These are phyloP conservation scores for Nematolebias whitei DNA, from an alignment of 2,113 vertebrate species.

Conservation along the genomic window DNA sequence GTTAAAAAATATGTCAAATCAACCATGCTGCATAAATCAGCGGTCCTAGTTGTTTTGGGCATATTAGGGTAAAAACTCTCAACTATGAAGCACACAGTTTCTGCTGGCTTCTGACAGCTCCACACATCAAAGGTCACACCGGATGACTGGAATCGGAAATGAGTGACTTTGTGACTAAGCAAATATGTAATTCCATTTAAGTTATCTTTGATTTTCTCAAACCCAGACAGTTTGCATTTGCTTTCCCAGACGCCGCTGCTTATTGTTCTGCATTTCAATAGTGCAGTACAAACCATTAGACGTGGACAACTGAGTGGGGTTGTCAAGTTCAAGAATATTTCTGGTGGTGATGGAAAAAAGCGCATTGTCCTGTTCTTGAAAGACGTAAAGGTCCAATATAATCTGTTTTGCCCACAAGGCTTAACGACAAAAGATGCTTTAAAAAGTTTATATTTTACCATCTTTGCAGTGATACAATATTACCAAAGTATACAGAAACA, in stretches of 20 bases:
- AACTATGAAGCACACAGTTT: slow-evolving; percentile 16
- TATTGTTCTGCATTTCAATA: slow-evolving; percentile 55
- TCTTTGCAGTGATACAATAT: slow-evolving; percentile 19
- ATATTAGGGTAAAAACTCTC: slow-evolving; percentile 9
- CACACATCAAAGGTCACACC: slow-evolving; percentile 46
- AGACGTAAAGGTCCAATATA: slow-evolving; percentile 24
- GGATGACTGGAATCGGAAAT: slow-evolving; percentile 21
- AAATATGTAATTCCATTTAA: slow-evolving; percentile 39
- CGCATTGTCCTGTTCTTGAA: slow-evolving; percentile 27
- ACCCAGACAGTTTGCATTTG: slow-evolving; percentile 22
- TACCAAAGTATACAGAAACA: slow-evolving; percentile 1
- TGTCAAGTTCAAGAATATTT: slow-evolving; percentile 49
- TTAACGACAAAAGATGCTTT: not conserved
- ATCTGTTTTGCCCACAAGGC: slow-evolving; percentile 30
- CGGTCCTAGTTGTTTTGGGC: slow-evolving; percentile 41
- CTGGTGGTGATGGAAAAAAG: slow-evolving; percentile 21
- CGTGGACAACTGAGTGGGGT: slow-evolving; percentile 57
- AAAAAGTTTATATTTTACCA: slow-evolving; percentile 17
- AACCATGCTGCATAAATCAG: slow-evolving; percentile 34
- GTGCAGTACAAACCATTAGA: slow-evolving; percentile 58
- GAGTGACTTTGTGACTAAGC: slow-evolving; percentile 30
- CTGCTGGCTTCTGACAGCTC: slow-evolving; percentile 21
- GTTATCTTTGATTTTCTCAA: slow-evolving; percentile 36
- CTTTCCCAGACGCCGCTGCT: slow-evolving; percentile 31
- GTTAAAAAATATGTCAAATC: slow-evolving; percentile 24